These are phyloP conservation scores for Diplolepis rosae DNA, from an alignment of 2,888 invertebrate genomes.

Conservation along the genomic window DNA sequence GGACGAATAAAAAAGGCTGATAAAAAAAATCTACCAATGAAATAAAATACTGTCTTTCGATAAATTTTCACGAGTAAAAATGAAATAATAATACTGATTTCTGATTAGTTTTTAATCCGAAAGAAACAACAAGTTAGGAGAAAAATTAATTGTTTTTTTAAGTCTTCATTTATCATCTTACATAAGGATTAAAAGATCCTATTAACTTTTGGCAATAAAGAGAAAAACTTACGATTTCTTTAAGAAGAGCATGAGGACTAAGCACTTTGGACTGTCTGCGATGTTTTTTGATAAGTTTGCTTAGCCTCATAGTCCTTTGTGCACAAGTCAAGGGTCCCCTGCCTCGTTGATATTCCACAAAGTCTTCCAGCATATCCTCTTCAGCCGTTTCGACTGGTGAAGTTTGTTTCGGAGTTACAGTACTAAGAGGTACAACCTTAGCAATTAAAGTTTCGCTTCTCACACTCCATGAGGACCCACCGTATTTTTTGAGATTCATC, in stretches of 20 bases:
- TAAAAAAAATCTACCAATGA: too few species aligned
- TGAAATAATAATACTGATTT: too few species aligned
- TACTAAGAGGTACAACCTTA: conserved; percentile 83
- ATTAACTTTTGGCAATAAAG: too few species aligned
- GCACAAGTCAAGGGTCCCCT: conserved; percentile 80
- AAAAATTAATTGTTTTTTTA: too few species aligned
- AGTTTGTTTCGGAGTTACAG: conserved; percentile 79
- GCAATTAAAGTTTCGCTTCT: conserved; percentile 84
- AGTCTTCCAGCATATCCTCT: conserved; percentile 47
- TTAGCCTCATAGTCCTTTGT: conserved; percentile 81
- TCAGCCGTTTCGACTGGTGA: conserved; percentile 70
- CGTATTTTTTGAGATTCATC: conserved; percentile 85
- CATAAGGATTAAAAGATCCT: too few species aligned
- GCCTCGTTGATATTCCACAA: conserved; percentile 35
- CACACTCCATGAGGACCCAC: conserved; percentile 82
- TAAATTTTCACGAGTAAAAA: too few species aligned
- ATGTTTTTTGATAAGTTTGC: conserved; percentile 81
- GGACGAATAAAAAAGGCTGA: too few species aligned
- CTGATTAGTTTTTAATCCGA: too few species aligned
- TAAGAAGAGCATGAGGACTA: conserved; percentile 33
- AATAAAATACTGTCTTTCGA: too few species aligned
- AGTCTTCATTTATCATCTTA: too few species aligned
- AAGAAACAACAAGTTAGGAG: too few species aligned
- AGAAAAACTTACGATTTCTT: conserved; percentile 21
- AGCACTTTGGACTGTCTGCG: conserved; percentile 70